phyloP scores from a whole-genome alignment of 2,888 invertebrate genomes.

The Heliconius sara region DNA sequence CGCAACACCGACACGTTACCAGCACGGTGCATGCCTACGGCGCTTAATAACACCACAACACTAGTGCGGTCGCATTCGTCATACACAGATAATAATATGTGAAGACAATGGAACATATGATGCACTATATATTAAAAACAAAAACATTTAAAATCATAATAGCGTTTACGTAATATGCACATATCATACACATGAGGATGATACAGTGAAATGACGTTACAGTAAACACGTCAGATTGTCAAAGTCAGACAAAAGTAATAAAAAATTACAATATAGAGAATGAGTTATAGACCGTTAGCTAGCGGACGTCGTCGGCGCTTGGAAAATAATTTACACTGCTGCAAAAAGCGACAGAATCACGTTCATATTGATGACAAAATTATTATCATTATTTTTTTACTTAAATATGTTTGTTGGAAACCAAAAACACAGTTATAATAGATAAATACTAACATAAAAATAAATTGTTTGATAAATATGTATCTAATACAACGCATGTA shows the following conservation, averaged over 20 bases:
- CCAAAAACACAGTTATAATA: background rate
- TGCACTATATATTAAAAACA: conserved; percentile 1
- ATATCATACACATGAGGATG: background rate
- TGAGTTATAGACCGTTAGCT: conserved; percentile 69
- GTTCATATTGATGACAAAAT: background rate
- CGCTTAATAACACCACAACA: conserved; percentile 50
- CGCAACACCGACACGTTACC: conserved; percentile 58
- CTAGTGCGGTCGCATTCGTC: conserved; percentile 12
- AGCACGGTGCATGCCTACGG: conserved; percentile 43
- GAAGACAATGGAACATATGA: background rate
- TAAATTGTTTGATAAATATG: background rate
- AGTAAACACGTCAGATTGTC: conserved; percentile 30
- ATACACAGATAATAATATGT: background rate
- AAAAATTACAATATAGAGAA: conserved; percentile 56
- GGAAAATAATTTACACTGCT: conserved; percentile 63
- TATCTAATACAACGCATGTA: background rate
- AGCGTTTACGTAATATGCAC: conserved; percentile 3
- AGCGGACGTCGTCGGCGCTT: conserved; percentile 57
- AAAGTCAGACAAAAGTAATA: conserved; percentile 40
- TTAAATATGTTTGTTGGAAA: too few species aligned
- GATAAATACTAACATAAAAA: background rate
- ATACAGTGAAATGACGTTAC: background rate
- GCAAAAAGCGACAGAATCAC: conserved; percentile 7
- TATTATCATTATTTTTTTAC: too few species aligned
- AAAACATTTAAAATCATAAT: conserved; percentile 1